Conservation (phyloP, 2,113 vertebrate species). For the Hepsetus odoe region DNA sequence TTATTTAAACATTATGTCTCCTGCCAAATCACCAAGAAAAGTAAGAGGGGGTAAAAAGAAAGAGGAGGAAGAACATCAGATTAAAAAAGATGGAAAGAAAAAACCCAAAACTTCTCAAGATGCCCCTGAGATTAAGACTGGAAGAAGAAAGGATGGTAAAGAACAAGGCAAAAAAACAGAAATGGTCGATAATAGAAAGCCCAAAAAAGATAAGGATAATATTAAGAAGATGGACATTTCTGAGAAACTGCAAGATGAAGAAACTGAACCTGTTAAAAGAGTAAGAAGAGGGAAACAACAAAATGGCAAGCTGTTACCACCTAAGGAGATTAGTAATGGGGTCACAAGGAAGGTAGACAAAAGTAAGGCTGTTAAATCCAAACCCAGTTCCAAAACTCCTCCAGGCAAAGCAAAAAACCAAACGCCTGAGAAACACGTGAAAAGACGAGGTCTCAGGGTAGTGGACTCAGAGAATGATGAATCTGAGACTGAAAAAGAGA, state of each 20-base stretch:
- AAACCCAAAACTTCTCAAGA: slow-evolving; percentile 37
- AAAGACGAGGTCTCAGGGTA: slow-evolving; percentile 42
- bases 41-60: slow-evolving; percentile 54
- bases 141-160: slow-evolving; percentile 42
- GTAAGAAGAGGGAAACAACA: slow-evolving; percentile 29
- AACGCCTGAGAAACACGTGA: slow-evolving; percentile 30
- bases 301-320: slow-evolving; percentile 19
- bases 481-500: slow-evolving; percentile 55
- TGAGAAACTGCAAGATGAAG: slow-evolving; percentile 31
- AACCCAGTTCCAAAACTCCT: slow-evolving; percentile 33
- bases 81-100: slow-evolving; percentile 43
- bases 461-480: slow-evolving; percentile 4
- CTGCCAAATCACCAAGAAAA: slow-evolving; percentile 57
- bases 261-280: slow-evolving; percentile 20
- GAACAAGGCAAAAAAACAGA: slow-evolving; percentile 11
- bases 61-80: slow-evolving; percentile 34
- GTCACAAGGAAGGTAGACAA: neutral
- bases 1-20: slow-evolving; percentile 59
- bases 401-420: slow-evolving; percentile 27
- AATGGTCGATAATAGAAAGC: slow-evolving; percentile 15
- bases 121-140: slow-evolving; percentile 20
- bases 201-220: slow-evolving; percentile 38
- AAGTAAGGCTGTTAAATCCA: slow-evolving; percentile 53
- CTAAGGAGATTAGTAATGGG: slow-evolving; percentile 29
- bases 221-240: slow-evolving; percentile 15